Base-by-base conservation (phyloP, 2,113 vertebrate genomes). In the Passer domesticus region DNA sequence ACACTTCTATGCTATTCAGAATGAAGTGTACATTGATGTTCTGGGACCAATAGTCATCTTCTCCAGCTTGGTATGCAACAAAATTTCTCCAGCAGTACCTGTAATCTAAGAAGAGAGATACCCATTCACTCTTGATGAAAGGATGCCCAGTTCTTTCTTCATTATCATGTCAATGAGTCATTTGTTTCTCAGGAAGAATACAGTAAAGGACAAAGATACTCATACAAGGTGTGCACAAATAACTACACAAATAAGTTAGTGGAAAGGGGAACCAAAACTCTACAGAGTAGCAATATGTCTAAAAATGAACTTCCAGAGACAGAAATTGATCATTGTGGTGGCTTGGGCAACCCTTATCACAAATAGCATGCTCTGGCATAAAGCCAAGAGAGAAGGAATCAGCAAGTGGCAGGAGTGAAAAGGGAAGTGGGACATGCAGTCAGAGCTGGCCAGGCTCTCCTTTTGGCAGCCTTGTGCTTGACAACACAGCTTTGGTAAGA, bases 51-150 rank as follows among this genome's bases (percentile, higher is more conserved):
- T 60, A 39, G 47, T 52, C 1, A 0, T 62, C 72, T 81, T 96
- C 92, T 94, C 68, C 69, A 33, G 19, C 10, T 25, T 75, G 13
- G 37, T 53, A 35, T 69, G 86, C 90, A 27, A 98, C 97, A 80
- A 98, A 97, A 52, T 13, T 89, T 86, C n/a, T 96, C 97, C 97
- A 97, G 44, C 87, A 97, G 85, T 97, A 87, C 21, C 12, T 46
- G 74, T 97, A 96, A 90, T 95, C 97, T 98, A 87, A 83, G 62
- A 78, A 95, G 74, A 96, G 23, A 95, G 23, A 85, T 20, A 83
- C 8, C 28, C 67, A 52, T 46, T 91, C 70, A 95, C 17, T 83
- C 50, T 23, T 73, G 41, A 53, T 60, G n/a, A 90, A 95, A 83
- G 46, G 15, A 56, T 33, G 24, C 14, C 43, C 39, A 35, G 10